Evolutionary conservation across 2,113 vertebrate species (phyloP).

Genomic region (Pteronura brasiliensis): DNA sequence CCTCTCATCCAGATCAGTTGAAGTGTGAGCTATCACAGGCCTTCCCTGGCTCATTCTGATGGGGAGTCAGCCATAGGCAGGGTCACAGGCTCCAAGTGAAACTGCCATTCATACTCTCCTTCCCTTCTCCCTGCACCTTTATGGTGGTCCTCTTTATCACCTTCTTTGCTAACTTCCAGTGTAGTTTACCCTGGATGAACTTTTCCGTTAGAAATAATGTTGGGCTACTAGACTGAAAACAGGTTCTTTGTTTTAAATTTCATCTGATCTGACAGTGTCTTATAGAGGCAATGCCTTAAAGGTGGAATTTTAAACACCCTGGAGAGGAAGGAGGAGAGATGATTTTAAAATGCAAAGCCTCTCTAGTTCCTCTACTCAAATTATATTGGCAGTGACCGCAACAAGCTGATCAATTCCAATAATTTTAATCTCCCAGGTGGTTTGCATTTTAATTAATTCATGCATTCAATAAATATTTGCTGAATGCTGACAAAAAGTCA

Average conservation of each 20-base stretch:
- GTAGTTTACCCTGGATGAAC: neutral
- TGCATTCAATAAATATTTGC: neutral
- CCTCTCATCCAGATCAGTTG: neutral
- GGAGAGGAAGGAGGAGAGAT: neutral
- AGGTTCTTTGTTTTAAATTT: neutral
- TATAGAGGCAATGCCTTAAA: neutral
- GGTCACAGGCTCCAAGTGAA: rapidly evolving
- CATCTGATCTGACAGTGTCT: neutral
- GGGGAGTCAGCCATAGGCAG: too few species aligned
- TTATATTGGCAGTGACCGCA: neutral
- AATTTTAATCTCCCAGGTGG: neutral
- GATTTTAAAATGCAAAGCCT: neutral
- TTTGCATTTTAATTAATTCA: neutral
- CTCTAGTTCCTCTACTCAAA: neutral
- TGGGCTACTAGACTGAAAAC: neutral
- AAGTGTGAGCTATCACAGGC: neutral
- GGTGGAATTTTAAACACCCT: neutral
- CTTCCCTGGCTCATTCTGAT: neutral
- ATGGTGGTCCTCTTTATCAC: too few species aligned
- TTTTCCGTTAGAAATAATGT: neutral
- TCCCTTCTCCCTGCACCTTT: neutral
- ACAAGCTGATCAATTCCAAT: neutral
- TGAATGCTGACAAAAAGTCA: neutral
- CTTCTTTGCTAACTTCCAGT: neutral
- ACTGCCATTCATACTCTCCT: rapidly evolving